Percentiles rank a stretch among this genome's conserved stretches.
Conservation (phyloP, 1,140 invertebrate genomes). For the Rhagoletis zephyria region DNA sequence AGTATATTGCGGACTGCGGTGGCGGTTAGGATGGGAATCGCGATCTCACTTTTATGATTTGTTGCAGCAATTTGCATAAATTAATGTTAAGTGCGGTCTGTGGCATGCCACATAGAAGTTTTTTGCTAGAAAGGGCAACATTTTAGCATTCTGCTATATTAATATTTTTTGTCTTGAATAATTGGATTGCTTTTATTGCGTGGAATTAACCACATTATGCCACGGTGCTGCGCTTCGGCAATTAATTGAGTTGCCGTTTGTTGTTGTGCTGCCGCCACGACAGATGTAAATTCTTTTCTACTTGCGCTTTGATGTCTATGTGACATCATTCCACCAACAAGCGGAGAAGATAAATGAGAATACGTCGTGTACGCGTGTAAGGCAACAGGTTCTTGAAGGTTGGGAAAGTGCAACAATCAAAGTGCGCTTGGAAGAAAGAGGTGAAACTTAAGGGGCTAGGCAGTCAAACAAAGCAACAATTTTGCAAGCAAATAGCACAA, state of each 20-base stretch:
- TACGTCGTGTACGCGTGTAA: background rate
- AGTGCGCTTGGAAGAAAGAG: background rate
- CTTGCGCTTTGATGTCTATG: slow-evolving; percentile 8
- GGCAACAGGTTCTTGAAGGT: slow-evolving; percentile 24
- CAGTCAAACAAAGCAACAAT: background rate
- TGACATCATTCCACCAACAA: slow-evolving; percentile 17
- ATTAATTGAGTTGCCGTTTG: slow-evolving; percentile 35
- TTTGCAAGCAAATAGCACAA: slow-evolving; percentile 34
- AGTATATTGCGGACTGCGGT: background rate
- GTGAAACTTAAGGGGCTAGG: background rate
- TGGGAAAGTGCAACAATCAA: background rate
- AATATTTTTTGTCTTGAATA: background rate
- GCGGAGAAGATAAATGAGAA: slow-evolving; percentile 6
- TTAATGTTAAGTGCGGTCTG: slow-evolving; percentile 22
- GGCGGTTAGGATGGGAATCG: background rate
- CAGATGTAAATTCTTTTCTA: slow-evolving; percentile 19
- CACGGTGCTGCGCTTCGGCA: background rate
- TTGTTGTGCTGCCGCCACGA: background rate
- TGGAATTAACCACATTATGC: slow-evolving; percentile 10
- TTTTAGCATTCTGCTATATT: background rate
- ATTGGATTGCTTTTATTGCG: background rate
- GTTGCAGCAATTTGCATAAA: slow-evolving; percentile 45
- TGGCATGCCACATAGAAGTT: slow-evolving; percentile 7
- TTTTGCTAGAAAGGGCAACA: background rate
- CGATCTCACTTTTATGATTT: slow-evolving; percentile 49